Evolutionary conservation across 2,797 vertebrate genomes (phyloP).

Genomic region (Melanotaenia trifasciata): DNA sequence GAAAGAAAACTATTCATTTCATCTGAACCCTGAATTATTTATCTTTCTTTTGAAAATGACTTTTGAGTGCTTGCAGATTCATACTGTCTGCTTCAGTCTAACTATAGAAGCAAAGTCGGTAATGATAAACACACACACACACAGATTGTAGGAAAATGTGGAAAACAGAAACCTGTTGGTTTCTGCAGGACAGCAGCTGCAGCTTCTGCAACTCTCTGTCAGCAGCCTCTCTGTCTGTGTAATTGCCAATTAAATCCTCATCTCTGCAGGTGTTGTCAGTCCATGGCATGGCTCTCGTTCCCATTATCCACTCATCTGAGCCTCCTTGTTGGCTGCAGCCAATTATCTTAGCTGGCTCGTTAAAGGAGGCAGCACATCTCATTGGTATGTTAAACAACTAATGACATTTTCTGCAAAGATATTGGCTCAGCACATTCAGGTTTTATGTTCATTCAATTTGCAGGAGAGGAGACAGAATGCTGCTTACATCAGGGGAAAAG

Average conservation of each 20-base stretch:
- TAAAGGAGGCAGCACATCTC: constrained; percentile 19
- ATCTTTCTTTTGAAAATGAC: no score
- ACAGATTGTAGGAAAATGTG: not conserved
- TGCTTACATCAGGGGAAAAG: not conserved
- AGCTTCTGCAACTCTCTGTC: not conserved
- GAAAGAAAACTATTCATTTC: no score
- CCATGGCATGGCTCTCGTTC: constrained; percentile 6
- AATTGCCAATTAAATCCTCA: constrained; percentile 40
- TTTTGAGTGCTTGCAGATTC: not conserved
- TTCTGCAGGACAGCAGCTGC: not conserved
- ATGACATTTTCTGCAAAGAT: not conserved
- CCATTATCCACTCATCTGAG: constrained; percentile 19
- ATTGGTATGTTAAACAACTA: constrained; percentile 7
- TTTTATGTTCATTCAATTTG: not conserved
- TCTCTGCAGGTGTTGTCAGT: constrained; percentile 9
- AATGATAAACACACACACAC: not conserved
- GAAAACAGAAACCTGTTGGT: not conserved
- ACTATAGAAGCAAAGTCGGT: no score
- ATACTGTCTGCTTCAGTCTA: not conserved
- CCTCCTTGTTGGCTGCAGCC: constrained; percentile 31
- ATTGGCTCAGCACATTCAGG: constrained; percentile 7
- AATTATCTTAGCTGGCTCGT: constrained; percentile 35
- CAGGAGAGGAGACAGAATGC: not conserved
- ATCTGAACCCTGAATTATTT: no score
- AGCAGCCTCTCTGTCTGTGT: constrained; percentile 9